Conservation (phyloP, 2,888 invertebrate genomes). For the Agrochola lychnidis region DNA sequence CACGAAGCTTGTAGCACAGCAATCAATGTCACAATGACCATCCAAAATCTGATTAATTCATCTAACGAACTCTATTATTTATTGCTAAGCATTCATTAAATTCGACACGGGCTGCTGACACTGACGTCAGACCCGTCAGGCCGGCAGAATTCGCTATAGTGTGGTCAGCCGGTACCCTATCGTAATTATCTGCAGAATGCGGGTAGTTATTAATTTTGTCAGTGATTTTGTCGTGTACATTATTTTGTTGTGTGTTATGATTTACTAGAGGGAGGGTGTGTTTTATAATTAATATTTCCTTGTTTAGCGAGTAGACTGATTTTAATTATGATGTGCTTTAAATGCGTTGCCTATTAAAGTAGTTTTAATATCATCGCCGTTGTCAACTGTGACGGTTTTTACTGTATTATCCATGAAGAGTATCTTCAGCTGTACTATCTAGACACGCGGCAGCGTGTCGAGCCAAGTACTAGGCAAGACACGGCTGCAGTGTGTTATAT, state of each 20-base stretch:
- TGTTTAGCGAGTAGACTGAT: background rate
- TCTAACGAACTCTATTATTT: slow-evolving; percentile 83
- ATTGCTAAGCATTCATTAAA: slow-evolving; percentile 81
- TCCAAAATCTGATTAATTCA: slow-evolving; percentile 78
- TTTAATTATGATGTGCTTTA: slow-evolving; percentile 5
- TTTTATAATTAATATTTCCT: slow-evolving; percentile 28
- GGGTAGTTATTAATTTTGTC: slow-evolving; percentile 60
- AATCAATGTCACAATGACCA: slow-evolving; percentile 74
- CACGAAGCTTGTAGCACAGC: slow-evolving; percentile 63
- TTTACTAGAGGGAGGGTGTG: background rate
- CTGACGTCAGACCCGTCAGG: slow-evolving; percentile 54
- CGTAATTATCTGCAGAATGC: slow-evolving; percentile 62
- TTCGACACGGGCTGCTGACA: slow-evolving; percentile 72
- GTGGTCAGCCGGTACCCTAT: slow-evolving; percentile 57
- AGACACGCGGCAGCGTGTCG: too few relatives aligned
- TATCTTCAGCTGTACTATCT: background rate
- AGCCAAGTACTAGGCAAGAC: too few relatives aligned
- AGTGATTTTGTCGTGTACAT: slow-evolving; percentile 36
- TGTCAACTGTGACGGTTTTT: background rate
- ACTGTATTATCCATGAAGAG: background rate
- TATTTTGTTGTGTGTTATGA: slow-evolving; percentile 22
- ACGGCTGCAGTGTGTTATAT: too few relatives aligned
- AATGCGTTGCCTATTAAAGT: background rate
- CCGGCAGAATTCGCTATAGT: slow-evolving; percentile 54
- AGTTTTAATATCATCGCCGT: background rate